Evolutionary conservation across 2,888 invertebrate species (phyloP), one percentile per base, ranked within the genome.

Genomic region (Calliopum simillimum): DNA sequence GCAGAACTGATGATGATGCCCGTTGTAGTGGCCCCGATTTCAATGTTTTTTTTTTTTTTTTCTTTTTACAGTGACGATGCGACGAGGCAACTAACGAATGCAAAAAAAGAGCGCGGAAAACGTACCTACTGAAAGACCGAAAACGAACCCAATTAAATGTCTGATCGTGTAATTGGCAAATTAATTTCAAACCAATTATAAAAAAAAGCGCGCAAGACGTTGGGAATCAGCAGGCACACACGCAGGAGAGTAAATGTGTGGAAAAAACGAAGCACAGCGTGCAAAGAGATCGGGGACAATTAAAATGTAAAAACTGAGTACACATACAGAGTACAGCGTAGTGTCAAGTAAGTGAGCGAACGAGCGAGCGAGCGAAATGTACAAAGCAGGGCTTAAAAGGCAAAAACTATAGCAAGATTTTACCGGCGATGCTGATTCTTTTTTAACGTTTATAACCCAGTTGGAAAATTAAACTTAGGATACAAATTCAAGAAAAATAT

Each of bases 131-230:
- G 33, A 23, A 55, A 43, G 13, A 49, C 58, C 58, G 21, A 67
- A 67, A 59, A 59, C 46, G 59, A 67, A 80, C 80, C 82, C 82
- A 83, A 83, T 83, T 83, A 83, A 83, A 83, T 83, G 81, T 82
- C 81, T 80, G 82, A 83, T 82, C 83, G 81, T 83, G 82, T 83
- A 83, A 83, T 83, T 83, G 83, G 83, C 82, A 83, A 83, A 83
- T 83, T 83, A 83, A 83, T 83, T 81, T 82, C 81, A 80, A 81
- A 80, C 81, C 83, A 83, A 83, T 83, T 83, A 83, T 81, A 79
- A 81, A 80, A 79, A 81, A 80, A 80, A 80, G 79, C 78, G 71
- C 66, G 68, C 70, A 72, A 56, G 67, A 64, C 59, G 51, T 59
- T 41, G 33, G 33, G 33, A 33, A 33, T 33, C 33, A 33, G 33